phyloP scores from a whole-genome alignment of 2,888 invertebrate genomes.

The Oithona nana region DNA sequence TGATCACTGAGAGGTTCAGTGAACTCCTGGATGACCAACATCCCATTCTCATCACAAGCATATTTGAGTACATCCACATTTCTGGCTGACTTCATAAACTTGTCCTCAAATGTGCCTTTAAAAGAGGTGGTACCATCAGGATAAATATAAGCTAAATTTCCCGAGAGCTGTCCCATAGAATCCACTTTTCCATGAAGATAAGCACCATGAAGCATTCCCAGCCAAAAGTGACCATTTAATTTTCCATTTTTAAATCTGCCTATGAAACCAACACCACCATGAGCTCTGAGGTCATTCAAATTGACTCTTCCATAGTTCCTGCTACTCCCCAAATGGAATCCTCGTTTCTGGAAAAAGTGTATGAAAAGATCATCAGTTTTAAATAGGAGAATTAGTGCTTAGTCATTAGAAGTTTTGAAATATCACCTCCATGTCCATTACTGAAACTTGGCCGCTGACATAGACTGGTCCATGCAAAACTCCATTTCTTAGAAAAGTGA shows the following conservation, averaged over 20 bases:
- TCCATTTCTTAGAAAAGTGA: no score
- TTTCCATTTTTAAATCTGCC: background rate
- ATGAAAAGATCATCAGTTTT: no score
- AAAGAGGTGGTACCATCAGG: background rate
- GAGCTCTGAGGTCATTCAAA: no score
- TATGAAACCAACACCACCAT: background rate
- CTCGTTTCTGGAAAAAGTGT: no score
- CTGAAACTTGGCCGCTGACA: no score
- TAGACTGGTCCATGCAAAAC: no score
- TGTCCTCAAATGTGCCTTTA: slow-evolving; percentile 1
- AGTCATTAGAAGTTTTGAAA: no score
- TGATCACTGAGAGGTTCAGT: background rate
- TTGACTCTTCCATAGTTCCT: no score
- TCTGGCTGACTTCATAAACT: background rate
- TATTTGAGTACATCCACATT: background rate
- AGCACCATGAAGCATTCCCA: background rate
- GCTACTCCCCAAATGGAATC: no score
- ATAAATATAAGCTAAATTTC: slow-evolving; percentile 3
- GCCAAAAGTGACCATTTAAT: background rate
- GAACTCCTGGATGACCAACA: background rate
- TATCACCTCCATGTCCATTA: no score
- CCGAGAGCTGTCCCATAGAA: background rate
- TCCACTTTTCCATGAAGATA: background rate
- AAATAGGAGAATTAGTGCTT: no score
- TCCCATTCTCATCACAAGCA: background rate